Evolutionary conservation across 2,888 invertebrate species (phyloP).

Genomic region (Biston stratarius): DNA sequence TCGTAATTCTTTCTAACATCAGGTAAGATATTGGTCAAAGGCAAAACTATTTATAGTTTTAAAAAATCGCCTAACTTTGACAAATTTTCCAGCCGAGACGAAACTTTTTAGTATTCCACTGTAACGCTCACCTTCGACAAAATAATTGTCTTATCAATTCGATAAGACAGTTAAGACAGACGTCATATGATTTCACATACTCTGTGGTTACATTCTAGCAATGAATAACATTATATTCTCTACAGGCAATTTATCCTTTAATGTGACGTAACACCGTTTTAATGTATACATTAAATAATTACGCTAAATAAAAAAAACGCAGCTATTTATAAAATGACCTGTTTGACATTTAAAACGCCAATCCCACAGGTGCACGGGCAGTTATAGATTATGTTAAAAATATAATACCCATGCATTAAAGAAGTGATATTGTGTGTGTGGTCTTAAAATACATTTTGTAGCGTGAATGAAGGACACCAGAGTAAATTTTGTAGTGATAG

Average conservation of each 20-base stretch:
- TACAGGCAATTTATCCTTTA: conserved; percentile 37
- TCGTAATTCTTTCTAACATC: too few relatives aligned
- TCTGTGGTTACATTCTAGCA: neutral
- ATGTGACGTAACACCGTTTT: conserved; percentile 28
- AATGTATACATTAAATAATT: conserved; percentile 21
- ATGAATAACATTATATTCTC: neutral
- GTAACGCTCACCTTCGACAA: too few relatives aligned
- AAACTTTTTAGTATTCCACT: too few relatives aligned
- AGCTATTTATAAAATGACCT: conserved; percentile 43
- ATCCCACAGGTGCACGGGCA: conserved; percentile 58
- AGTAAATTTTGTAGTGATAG: too few relatives aligned
- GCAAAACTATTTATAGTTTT: too few relatives aligned
- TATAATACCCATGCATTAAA: conserved; percentile 1
- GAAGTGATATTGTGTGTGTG: conserved; percentile 48
- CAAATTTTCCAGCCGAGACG: too few relatives aligned
- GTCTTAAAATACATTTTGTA: conserved; percentile 47
- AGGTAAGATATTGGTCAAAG: too few relatives aligned
- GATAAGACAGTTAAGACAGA: too few relatives aligned
- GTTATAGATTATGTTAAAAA: conserved; percentile 43
- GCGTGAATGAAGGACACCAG: too few relatives aligned
- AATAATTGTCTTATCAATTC: too few relatives aligned
- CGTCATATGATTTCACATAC: too few relatives aligned
- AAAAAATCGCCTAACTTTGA: too few relatives aligned
- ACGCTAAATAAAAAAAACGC: conserved; percentile 8
- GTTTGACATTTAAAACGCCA: conserved; percentile 59